Evolutionary conservation across 2,797 vertebrate genomes (phyloP).

Genomic region (Hemitrygon akajei): DNA sequence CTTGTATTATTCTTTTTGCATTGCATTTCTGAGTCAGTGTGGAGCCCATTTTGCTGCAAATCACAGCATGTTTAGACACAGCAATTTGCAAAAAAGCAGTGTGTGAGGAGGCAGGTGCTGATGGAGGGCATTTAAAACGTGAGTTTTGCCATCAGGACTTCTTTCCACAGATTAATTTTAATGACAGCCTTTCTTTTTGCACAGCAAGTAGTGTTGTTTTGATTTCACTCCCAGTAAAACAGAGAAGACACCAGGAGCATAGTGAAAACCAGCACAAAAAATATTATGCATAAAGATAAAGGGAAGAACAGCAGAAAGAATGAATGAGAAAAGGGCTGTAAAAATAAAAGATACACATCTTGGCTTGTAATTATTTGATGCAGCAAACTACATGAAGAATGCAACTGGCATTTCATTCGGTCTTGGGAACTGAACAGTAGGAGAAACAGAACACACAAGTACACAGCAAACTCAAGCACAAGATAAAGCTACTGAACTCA

Average conservation of each 20-base stretch:
- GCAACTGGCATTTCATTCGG: too few species aligned
- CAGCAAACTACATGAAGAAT: not conserved
- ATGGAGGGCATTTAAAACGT: slow-evolving; percentile 30
- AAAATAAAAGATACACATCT: not conserved
- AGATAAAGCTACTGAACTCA: not conserved
- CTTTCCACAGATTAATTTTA: slow-evolving; percentile 32
- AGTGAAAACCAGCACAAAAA: not conserved
- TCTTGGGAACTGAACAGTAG: too few species aligned
- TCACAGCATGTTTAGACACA: slow-evolving; percentile 32
- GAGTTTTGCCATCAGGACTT: slow-evolving; percentile 32
- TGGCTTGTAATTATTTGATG: not conserved
- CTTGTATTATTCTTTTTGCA: slow-evolving; percentile 17
- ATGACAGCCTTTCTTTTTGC: slow-evolving; percentile 26
- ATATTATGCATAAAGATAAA: not conserved
- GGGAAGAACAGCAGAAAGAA: not conserved
- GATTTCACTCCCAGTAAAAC: slow-evolving; percentile 10
- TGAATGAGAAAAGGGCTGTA: not conserved
- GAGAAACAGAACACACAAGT: not conserved
- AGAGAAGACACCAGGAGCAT: not conserved
- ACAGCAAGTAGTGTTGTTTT: slow-evolving; percentile 26
- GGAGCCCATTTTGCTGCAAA: slow-evolving; percentile 34
- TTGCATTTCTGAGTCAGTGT: slow-evolving; percentile 24
- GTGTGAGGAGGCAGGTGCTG: slow-evolving; percentile 33
- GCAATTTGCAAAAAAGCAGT: slow-evolving; percentile 23
- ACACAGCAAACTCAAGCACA: not conserved